Evolutionary conservation across 2,113 vertebrate genomes (phyloP).

Genomic region (Nothocercus nigrocapillus): DNA sequence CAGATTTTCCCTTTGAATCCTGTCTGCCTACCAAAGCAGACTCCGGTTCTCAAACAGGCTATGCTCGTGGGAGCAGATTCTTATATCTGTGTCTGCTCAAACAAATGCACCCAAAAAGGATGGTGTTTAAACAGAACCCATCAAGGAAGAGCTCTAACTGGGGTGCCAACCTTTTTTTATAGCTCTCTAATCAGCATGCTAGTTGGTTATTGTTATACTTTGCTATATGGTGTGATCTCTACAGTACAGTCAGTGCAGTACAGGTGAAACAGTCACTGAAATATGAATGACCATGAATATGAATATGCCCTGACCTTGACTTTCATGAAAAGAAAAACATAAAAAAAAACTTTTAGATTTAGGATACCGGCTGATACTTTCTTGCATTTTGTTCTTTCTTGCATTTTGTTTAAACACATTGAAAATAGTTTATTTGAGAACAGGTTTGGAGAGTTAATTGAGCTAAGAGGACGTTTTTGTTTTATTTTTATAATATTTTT

Average conservation of each 20-base stretch:
- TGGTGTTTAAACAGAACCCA: slow-evolving; percentile 59
- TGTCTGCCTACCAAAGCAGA: slow-evolving; percentile 34
- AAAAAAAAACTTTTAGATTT: neutral
- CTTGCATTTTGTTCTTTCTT: neutral
- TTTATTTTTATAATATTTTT: neutral
- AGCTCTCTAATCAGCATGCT: slow-evolving; percentile 59
- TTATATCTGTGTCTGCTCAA: slow-evolving; percentile 37
- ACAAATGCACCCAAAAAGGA: slow-evolving; percentile 46
- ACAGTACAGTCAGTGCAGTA: neutral
- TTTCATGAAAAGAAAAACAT: neutral
- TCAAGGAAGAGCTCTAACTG: neutral
- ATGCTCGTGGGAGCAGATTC: slow-evolving; percentile 57
- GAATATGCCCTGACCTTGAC: slow-evolving; percentile 15
- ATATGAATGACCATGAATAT: neutral
- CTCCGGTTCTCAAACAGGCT: slow-evolving; percentile 33
- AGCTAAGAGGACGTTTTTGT: neutral
- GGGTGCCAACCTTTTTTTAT: slow-evolving; percentile 52
- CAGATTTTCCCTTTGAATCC: slow-evolving; percentile 51
- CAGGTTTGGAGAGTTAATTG: neutral
- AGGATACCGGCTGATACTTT: neutral
- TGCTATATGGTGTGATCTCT: slow-evolving; percentile 40
- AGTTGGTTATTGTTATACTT: slow-evolving; percentile 47
- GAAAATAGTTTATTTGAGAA: neutral
- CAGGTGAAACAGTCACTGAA: neutral
- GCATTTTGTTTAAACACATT: neutral